These are phyloP conservation scores for Pachyrhynchus sulphureomaculatus DNA, from an alignment of 1,140 invertebrate genomes.

Conservation along the genomic window DNA sequence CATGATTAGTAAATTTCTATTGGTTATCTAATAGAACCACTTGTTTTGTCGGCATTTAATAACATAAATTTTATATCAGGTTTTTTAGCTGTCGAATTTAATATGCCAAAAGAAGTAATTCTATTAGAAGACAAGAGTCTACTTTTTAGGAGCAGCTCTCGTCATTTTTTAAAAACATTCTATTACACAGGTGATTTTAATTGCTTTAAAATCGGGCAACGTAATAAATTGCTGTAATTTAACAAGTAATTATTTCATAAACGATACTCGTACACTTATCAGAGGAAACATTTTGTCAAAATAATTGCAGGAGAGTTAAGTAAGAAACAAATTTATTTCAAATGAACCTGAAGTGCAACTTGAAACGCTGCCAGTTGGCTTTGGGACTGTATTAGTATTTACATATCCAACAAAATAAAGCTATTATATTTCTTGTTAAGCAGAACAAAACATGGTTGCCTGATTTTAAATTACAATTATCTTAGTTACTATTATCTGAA, in stretches of 20 bases:
- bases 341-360: neutral
- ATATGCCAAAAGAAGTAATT: conserved; percentile 35
- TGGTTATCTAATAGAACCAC: conserved; percentile 37
- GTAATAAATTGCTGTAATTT: neutral
- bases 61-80: neutral
- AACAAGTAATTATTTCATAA: neutral
- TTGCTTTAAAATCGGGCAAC: conserved; percentile 13
- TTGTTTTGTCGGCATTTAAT: conserved; percentile 21
- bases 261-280: neutral
- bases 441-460: neutral
- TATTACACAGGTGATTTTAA: neutral
- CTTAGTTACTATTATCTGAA: neutral
- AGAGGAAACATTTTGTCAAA: neutral
- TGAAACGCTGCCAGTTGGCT: conserved; percentile 1
- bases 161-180: neutral
- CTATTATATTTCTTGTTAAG: no score
- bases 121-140: conserved; percentile 32
- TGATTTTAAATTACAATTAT: conserved; percentile 9
- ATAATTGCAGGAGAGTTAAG: neutral
- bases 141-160: conserved; percentile 4
- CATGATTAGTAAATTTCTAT: conserved; percentile 17
- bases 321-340: neutral
- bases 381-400: neutral
- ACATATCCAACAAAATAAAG: no score
- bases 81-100: neutral